Evolutionary conservation across 2,888 invertebrate genomes (phyloP).

Genomic region (Rhimphoctona megacephalus): DNA sequence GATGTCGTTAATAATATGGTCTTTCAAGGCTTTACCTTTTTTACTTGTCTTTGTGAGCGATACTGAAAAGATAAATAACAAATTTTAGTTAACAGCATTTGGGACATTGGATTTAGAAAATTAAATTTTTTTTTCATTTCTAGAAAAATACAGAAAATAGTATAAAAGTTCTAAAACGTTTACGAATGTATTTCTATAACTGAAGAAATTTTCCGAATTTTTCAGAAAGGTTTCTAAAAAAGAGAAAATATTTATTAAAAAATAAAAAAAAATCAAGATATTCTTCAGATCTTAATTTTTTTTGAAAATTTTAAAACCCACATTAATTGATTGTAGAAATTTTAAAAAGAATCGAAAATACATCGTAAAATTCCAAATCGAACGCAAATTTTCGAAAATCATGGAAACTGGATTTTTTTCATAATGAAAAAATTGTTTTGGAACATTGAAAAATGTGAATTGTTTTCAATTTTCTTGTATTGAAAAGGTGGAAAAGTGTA

Average conservation of each 20-base stretch:
- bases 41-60: conserved; percentile 97
- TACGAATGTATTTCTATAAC: background rate
- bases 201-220: too few species aligned
- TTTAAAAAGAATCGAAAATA: too few species aligned
- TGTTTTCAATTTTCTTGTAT: background rate
- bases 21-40: conserved; percentile 95
- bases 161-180: background rate
- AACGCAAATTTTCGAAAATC: too few species aligned
- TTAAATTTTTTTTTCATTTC: background rate
- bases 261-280: too few species aligned
- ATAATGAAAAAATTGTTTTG: too few species aligned
- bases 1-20: conserved; percentile 95
- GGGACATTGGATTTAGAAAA: background rate
- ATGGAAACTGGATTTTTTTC: too few species aligned
- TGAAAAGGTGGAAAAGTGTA: background rate
- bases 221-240: too few species aligned
- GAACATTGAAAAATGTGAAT: background rate
- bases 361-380: too few species aligned
- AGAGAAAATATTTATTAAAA: too few species aligned
- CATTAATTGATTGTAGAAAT: too few species aligned
- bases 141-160: background rate
- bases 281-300: too few species aligned
- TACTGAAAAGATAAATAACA: conserved; percentile 87
- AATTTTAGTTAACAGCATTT: background rate
- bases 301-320: too few species aligned